These are phyloP conservation scores for Nilaparvata lugens DNA, from an alignment of 1,140 invertebrate genomes.

Conservation along the genomic window DNA sequence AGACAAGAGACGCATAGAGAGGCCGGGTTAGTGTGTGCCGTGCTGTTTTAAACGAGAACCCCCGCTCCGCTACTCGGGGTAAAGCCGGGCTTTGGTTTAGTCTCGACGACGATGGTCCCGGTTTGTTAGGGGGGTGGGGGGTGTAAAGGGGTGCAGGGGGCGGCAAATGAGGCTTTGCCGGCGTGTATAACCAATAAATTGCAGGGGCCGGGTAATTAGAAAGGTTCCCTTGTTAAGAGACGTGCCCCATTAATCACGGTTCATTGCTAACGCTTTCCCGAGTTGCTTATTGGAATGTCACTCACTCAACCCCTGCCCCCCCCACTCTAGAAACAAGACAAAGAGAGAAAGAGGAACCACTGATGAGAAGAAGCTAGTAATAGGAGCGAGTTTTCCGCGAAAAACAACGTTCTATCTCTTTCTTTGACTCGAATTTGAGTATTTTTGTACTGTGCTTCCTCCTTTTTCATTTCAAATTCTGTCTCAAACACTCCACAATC, in stretches of 20 bases:
- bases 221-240: constrained; percentile 20
- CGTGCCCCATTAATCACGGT: constrained; percentile 19
- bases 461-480: no score
- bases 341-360: no score
- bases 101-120: not conserved
- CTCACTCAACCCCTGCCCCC: constrained; percentile 5
- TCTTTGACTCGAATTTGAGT: no score
- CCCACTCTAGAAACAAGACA: no score
- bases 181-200: constrained; percentile 21
- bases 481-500: no score
- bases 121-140: not conserved
- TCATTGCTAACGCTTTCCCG: constrained; percentile 20
- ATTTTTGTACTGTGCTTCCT: no score
- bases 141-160: not conserved
- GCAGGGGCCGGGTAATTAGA: constrained; percentile 20
- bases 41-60: no score
- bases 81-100: not conserved
- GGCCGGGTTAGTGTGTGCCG: no score
- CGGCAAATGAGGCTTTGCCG: constrained; percentile 16
- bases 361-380: no score
- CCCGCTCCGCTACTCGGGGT: not conserved
- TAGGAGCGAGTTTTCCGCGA: no score
- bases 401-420: no score
- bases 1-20: no score
- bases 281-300: constrained; percentile 20